phyloP scores from a whole-genome alignment of 30 jellyfish, hydroid and myxozoan species.

The Turritopsis dohrnii region DNA sequence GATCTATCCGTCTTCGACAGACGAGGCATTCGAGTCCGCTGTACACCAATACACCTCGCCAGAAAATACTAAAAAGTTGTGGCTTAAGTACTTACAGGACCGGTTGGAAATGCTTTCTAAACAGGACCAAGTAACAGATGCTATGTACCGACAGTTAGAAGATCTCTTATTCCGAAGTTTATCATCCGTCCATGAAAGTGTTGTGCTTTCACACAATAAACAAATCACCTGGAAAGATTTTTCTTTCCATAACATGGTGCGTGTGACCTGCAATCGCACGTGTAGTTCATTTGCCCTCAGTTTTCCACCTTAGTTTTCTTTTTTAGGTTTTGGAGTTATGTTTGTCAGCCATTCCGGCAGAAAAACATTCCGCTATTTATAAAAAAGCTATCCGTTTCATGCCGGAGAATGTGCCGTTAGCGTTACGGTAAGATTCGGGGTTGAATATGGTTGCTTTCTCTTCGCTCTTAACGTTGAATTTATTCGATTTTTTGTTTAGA shows the following conservation, averaged over 20 bases:
- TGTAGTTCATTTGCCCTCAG: not conserved
- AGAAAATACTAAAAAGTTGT: constrained; percentile 49
- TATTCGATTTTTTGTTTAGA: constrained; percentile 26
- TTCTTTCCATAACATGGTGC: constrained; percentile 61
- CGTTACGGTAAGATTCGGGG: constrained; percentile 21
- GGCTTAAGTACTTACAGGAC: constrained; percentile 51
- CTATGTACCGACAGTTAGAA: not conserved
- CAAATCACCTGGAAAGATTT: constrained; percentile 50
- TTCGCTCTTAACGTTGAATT: not conserved
- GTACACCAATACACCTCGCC: constrained; percentile 58
- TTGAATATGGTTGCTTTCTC: not conserved
- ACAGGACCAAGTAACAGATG: not conserved
- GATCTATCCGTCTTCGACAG: constrained; percentile 35
- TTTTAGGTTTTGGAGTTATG: constrained; percentile 34
- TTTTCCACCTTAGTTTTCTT: not conserved
- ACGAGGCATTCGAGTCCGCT: constrained; percentile 78
- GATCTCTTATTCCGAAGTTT: constrained; percentile 48
- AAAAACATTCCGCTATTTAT: constrained; percentile 14
- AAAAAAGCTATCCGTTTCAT: constrained; percentile 24
- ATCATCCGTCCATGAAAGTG: constrained; percentile 48
- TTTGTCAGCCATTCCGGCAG: constrained; percentile 18
- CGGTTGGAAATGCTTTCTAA: not conserved
- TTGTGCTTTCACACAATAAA: constrained; percentile 16
- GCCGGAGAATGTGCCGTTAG: constrained; percentile 49
- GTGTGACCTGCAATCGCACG: not conserved